Percentiles rank a stretch among this genome's conserved stretches.
phyloP scores from a whole-genome alignment of 2,888 invertebrate species.

The Agriopis leucophaearia region DNA sequence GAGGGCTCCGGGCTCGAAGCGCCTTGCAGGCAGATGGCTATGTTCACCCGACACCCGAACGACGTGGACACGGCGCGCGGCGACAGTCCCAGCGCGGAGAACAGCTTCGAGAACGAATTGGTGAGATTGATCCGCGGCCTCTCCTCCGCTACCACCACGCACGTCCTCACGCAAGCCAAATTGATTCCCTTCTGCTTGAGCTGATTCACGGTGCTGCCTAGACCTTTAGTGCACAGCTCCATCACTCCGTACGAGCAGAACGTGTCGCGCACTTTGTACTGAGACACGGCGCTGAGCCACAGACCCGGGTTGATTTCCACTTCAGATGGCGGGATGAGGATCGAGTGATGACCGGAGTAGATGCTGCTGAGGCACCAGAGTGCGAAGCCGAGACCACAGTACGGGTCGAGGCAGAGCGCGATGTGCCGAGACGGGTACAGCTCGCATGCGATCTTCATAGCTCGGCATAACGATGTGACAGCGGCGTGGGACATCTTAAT shows the following conservation, averaged over 20 bases:
- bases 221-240: slow-evolving; percentile 99
- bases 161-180: slow-evolving; percentile 97
- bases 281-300: slow-evolving; percentile 98
- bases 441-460: slow-evolving; percentile 99
- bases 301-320: slow-evolving; percentile 98
- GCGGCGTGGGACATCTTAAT: slow-evolving; percentile 99
- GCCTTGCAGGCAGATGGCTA: slow-evolving; percentile 98
- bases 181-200: slow-evolving; percentile 96
- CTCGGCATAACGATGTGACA: slow-evolving; percentile 93
- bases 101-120: slow-evolving; percentile 97
- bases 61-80: slow-evolving; percentile 99
- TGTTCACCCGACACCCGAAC: slow-evolving; percentile 99
- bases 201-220: slow-evolving; percentile 97
- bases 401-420: slow-evolving; percentile 98
- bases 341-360: slow-evolving; percentile 99
- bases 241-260: slow-evolving; percentile 99
- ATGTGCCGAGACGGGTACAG: slow-evolving; percentile 99
- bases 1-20: slow-evolving; percentile 97
- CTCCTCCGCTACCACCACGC: slow-evolving; percentile 99
- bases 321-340: slow-evolving; percentile 98
- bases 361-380: slow-evolving; percentile 98
- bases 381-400: slow-evolving; percentile 98
- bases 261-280: slow-evolving; percentile 98
- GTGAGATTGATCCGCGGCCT: slow-evolving; percentile 97
- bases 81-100: slow-evolving; percentile 97